phyloP scores from a whole-genome alignment of 1,140 invertebrate genomes.

The Parasteatoda tepidariorum region DNA sequence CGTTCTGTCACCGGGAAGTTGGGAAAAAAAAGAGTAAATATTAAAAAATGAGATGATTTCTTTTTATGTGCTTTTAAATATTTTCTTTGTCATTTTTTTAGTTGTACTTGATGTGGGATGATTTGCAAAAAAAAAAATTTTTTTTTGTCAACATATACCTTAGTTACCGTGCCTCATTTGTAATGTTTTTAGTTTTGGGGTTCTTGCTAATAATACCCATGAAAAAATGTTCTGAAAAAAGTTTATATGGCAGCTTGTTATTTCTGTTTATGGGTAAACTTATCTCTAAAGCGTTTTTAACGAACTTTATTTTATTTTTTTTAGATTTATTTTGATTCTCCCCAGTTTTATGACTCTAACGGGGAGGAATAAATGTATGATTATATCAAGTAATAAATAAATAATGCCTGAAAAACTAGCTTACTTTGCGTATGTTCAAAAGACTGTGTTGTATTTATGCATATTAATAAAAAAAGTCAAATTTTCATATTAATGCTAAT shows the following conservation, averaged over 20 bases:
- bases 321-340: not conserved
- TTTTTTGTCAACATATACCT: not conserved
- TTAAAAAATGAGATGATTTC: constrained; percentile 25
- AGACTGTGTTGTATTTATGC: too few species aligned
- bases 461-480: too few species aligned
- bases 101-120: constrained; percentile 1
- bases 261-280: not conserved
- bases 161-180: not conserved
- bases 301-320: not conserved
- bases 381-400: too few species aligned
- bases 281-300: not conserved
- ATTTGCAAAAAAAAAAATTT: not conserved
- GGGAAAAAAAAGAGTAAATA: not conserved
- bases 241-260: not conserved
- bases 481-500: too few species aligned
- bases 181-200: not conserved
- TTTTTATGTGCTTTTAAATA: constrained; percentile 50
- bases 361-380: too few species aligned
- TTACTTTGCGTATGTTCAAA: too few species aligned
- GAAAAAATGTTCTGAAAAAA: not conserved
- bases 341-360: not conserved
- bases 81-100: constrained; percentile 37
- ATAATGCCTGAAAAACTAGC: too few species aligned
- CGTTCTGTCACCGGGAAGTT: not conserved
- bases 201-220: not conserved